phyloP scores from a whole-genome alignment of 2,797 vertebrate species.

The Bradypus variegatus region DNA sequence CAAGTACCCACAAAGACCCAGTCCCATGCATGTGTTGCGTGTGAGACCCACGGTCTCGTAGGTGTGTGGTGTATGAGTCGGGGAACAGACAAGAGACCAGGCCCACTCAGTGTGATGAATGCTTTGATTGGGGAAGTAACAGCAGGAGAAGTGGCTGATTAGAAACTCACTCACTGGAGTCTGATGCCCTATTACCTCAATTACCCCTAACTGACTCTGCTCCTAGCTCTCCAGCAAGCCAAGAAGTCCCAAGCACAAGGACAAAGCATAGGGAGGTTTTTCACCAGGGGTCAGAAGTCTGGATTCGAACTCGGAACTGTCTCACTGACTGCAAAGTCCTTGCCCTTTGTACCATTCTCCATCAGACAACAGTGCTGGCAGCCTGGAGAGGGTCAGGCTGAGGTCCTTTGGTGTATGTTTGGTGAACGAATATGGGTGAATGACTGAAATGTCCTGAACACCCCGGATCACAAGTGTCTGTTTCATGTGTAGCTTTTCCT shows the following conservation, averaged over 20 bases:
- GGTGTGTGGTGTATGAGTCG: background rate
- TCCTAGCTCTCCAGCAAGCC: slow-evolving; percentile 9
- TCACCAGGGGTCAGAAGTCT: background rate
- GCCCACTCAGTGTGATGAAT: background rate
- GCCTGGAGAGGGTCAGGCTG: background rate
- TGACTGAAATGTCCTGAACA: background rate
- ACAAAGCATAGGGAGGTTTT: background rate
- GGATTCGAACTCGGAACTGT: background rate
- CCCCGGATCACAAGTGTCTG: background rate
- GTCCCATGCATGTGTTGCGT: no score
- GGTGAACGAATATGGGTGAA: no score
- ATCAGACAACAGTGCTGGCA: background rate
- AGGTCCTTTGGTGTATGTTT: background rate
- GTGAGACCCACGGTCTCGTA: background rate
- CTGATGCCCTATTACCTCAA: slow-evolving; percentile 20
- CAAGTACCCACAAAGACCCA: background rate
- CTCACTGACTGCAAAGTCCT: background rate
- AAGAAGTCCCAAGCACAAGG: background rate
- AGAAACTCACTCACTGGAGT: background rate
- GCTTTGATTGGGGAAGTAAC: background rate
- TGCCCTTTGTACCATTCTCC: background rate
- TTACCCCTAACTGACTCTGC: slow-evolving; percentile 6
- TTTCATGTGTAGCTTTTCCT: background rate
- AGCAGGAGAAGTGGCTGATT: slow-evolving; percentile 15
- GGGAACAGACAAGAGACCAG: background rate